Conservation (phyloP, 2,113 vertebrate genomes). For the Tychaedon coryphoeus region DNA sequence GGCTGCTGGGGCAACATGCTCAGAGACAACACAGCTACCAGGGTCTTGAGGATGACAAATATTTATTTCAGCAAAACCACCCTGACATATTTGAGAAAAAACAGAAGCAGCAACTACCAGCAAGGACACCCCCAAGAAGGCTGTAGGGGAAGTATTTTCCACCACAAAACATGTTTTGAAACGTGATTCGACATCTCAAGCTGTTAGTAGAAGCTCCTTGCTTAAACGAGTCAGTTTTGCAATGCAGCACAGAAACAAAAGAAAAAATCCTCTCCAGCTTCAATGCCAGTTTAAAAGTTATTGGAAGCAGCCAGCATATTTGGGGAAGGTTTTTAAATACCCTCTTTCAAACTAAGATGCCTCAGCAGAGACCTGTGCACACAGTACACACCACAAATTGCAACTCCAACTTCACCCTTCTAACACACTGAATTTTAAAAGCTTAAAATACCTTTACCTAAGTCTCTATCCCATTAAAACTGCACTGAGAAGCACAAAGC, state of each 20-base stretch:
- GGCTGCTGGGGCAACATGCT: neutral
- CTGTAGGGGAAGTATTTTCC: neutral
- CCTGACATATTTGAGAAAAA: neutral
- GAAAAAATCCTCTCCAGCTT: neutral
- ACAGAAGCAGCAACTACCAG: neutral
- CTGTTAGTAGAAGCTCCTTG: neutral
- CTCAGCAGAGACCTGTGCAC: neutral
- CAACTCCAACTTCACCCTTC: neutral
- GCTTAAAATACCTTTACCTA: neutral
- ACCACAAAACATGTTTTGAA: neutral
- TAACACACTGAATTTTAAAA: neutral
- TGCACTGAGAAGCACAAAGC: neutral
- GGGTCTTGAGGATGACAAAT: neutral
- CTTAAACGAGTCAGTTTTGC: neutral
- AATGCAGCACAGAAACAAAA: neutral
- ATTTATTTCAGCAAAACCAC: neutral
- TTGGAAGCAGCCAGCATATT: neutral
- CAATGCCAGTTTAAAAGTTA: neutral
- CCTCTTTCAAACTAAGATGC: neutral
- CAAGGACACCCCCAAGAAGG: neutral
- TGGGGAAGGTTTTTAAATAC: neutral
- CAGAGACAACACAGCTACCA: neutral
- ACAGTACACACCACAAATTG: neutral
- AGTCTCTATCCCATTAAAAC: neutral
- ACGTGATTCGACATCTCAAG: neutral